Percentiles rank a stretch among this genome's conserved stretches.
Evolutionary conservation across 1,140 invertebrate genomes (phyloP).

Genomic region (Drosophila tristis): DNA sequence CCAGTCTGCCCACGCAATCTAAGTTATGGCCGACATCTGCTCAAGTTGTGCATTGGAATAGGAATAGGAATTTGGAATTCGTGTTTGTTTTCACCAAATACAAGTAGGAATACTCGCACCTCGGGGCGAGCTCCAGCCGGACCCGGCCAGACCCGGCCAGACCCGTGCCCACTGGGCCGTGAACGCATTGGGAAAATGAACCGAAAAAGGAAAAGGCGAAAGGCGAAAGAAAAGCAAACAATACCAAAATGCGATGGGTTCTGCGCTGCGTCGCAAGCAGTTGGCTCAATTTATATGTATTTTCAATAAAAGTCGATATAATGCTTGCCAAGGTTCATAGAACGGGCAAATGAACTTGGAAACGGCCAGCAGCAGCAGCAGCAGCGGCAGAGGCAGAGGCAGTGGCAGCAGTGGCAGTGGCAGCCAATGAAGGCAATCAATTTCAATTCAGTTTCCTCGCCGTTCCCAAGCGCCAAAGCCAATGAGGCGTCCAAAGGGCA

Average conservation of each 20-base stretch:
- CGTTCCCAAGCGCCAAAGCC: conserved; percentile 60
- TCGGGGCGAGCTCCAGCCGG: conserved; percentile 1
- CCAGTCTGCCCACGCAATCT: conserved; percentile 73
- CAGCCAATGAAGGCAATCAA: conserved; percentile 78
- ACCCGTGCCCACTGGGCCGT: conserved; percentile 64
- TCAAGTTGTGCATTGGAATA: conserved; percentile 51
- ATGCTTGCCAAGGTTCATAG: conserved; percentile 79
- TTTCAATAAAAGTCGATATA: conserved; percentile 80
- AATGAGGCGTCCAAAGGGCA: conserved; percentile 77
- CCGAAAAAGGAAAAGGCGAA: conserved; percentile 42
- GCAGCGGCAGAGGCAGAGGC: conserved; percentile 29
- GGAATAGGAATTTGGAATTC: conserved; percentile 61
- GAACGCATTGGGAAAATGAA: conserved; percentile 54
- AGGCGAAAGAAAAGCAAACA: conserved; percentile 41
- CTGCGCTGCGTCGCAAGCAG: conserved; percentile 47
- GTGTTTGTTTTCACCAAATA: conserved; percentile 79
- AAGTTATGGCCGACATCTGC: conserved; percentile 77
- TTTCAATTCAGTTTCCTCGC: conserved; percentile 78
- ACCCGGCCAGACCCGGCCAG: not conserved
- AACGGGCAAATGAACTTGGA: conserved; percentile 78
- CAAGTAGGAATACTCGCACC: conserved; percentile 9
- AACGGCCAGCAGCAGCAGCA: conserved; percentile 42
- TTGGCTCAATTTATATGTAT: conserved; percentile 74
- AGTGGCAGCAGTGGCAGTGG: conserved; percentile 24
- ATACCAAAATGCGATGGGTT: conserved; percentile 37